Conservation (phyloP, 2,888 invertebrate species). For the Drosophila rellima region DNA sequence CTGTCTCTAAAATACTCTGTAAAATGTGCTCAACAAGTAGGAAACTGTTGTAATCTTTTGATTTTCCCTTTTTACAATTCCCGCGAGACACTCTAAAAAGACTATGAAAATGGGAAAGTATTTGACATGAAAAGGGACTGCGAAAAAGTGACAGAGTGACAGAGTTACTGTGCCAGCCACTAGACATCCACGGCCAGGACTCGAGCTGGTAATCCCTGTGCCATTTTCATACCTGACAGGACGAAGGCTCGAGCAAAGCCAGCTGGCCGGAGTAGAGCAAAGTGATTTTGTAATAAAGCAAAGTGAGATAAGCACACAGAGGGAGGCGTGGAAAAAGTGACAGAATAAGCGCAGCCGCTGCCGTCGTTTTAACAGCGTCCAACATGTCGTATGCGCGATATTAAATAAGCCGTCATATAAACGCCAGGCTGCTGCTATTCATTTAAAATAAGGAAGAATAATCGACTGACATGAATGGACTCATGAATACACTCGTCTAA, state of each 20-base stretch:
- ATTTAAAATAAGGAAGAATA: slow-evolving; percentile 46
- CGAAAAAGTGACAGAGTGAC: slow-evolving; percentile 28
- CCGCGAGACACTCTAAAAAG: not conserved
- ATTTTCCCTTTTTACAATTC: not conserved
- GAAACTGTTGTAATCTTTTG: slow-evolving; percentile 13
- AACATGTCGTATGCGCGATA: slow-evolving; percentile 64
- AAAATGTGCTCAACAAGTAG: slow-evolving; percentile 5
- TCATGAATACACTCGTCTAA: slow-evolving; percentile 14
- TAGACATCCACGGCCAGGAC: slow-evolving; percentile 12
- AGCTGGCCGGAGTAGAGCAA: slow-evolving; percentile 25
- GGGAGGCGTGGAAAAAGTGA: slow-evolving; percentile 16
- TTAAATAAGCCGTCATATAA: slow-evolving; percentile 63
- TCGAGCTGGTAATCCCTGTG: slow-evolving; percentile 26
- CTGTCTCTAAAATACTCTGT: not conserved
- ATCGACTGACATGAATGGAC: slow-evolving; percentile 12
- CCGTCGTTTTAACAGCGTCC: slow-evolving; percentile 15
- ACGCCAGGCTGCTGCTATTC: slow-evolving; percentile 26
- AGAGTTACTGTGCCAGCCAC: slow-evolving; percentile 11
- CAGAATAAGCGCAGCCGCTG: slow-evolving; percentile 34
- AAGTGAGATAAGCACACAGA: slow-evolving; percentile 41
- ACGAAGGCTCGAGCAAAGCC: slow-evolving; percentile 15
- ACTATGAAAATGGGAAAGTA: slow-evolving; percentile 1
- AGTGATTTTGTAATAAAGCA: slow-evolving; percentile 69
- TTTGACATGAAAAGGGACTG: slow-evolving; percentile 39
- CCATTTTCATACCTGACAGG: slow-evolving; percentile 44